These are phyloP conservation scores for Halcyon leucocephala DNA, from an alignment of 2,797 vertebrate species.

Conservation along the genomic window DNA sequence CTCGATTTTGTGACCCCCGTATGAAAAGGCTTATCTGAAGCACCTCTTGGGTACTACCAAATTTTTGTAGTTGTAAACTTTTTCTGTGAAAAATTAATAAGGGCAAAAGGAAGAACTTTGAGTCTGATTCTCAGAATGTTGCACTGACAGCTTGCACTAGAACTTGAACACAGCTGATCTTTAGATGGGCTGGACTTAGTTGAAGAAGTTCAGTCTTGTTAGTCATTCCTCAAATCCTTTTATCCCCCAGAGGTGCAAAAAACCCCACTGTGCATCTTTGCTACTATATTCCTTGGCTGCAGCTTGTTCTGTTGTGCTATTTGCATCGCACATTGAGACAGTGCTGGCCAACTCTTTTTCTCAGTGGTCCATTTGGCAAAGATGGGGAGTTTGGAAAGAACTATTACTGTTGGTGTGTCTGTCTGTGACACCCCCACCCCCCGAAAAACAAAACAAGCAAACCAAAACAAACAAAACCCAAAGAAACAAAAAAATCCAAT, in stretches of 20 bases:
- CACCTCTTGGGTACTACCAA: background rate
- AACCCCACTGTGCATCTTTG: rapidly evolving
- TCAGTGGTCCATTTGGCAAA: background rate
- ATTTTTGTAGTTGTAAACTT: background rate
- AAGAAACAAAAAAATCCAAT: background rate
- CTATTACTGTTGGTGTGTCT: too few species aligned
- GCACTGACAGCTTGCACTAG: background rate
- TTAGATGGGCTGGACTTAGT: background rate
- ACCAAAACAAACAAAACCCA: background rate
- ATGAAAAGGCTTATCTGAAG: background rate
- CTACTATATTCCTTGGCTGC: background rate
- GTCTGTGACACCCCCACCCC: too few species aligned
- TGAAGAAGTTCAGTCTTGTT: background rate
- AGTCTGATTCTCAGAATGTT: background rate
- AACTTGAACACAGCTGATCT: background rate
- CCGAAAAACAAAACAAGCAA: background rate
- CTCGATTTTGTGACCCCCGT: background rate
- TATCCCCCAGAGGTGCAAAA: background rate
- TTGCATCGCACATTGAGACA: background rate
- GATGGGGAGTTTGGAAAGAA: background rate
- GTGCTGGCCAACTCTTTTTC: background rate
- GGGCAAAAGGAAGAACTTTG: background rate
- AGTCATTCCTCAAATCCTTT: background rate
- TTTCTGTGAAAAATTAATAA: background rate
- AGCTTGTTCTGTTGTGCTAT: background rate